Base-by-base conservation (phyloP, 2,797 vertebrate species). In the Lagocephalus sceleratus region DNA sequence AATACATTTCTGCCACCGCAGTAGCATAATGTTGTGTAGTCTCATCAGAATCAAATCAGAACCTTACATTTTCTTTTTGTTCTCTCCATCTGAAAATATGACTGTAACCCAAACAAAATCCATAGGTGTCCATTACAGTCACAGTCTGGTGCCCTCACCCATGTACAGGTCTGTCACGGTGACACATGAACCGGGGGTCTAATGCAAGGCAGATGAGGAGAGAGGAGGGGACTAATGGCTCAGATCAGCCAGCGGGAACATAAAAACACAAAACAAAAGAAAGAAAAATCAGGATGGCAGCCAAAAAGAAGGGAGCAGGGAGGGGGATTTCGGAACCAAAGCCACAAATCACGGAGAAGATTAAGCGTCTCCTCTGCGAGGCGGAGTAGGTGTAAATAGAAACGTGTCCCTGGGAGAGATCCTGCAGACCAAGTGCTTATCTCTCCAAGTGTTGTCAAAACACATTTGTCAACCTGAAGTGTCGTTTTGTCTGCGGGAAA, bases 351-450 rank as follows among this genome's bases (percentile, higher is more conserved):
- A 75, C 7, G 47, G 62, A 51, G 66, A 71, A 82, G 81, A 85
- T 86, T 82, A 84, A 83, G 57, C 53, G 29, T 81, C 71, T 76
- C 57, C 35, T 70, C 57, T 63, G 75, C 11, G 20, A 47, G 45
- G 75, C 20, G 15, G 75, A 78, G 81, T 53, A 84, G 80, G 85
- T 85, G 84, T 86, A 80, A 86, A 86, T 84, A 83, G 84, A 83
- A 80, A 75, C 21, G 60, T 78, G 80, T 88, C 83, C 71, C 79
- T 67, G 66, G 65, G 84, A 83, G 78, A 83, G 69, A 83, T 79
- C 76, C 68, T 26, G 1, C 55, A 68, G 70, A 77, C 77, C 75
- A 16, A 76, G 55, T 20, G 76, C 75, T 87, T 83, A 85, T 85
- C 84, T 80, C 68, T 58, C 66, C 12, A 59, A 63, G 72, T 69